phyloP scores from a whole-genome alignment of 2,888 invertebrate species.

The Lacanobia oleracea region DNA sequence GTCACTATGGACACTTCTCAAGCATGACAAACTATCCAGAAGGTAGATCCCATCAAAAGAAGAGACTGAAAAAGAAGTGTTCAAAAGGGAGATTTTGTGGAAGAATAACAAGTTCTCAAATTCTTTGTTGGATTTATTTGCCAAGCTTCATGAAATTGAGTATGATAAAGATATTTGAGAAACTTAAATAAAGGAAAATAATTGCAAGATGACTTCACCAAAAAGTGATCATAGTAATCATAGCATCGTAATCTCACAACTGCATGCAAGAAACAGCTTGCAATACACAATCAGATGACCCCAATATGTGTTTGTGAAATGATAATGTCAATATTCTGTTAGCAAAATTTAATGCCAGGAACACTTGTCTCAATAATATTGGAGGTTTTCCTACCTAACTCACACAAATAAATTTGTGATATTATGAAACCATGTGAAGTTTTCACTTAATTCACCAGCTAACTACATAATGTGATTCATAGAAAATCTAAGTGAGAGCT shows the following conservation, averaged over 20 bases:
- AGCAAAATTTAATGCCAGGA: not conserved
- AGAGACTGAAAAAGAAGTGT: not conserved
- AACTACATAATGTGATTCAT: no score
- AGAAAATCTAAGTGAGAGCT: no score
- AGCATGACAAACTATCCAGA: not conserved
- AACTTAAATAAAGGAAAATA: no score
- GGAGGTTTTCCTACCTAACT: no score
- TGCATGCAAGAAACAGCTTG: not conserved
- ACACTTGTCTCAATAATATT: slow-evolving; percentile 41
- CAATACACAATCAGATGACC: not conserved
- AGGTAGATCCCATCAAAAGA: not conserved
- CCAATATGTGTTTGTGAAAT: not conserved
- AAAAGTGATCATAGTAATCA: no score
- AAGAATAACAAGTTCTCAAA: not conserved
- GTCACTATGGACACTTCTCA: not conserved
- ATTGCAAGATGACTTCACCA: no score
- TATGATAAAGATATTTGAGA: no score
- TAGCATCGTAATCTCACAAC: no score
- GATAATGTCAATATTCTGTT: slow-evolving; percentile 28
- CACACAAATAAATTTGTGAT: no score
- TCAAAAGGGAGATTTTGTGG: not conserved
- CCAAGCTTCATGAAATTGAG: not conserved
- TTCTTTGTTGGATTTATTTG: not conserved
- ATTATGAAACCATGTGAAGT: no score
- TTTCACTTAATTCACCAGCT: no score